Evolutionary conservation across 2,113 vertebrate species (phyloP).

Genomic region (Labrus mixtus): DNA sequence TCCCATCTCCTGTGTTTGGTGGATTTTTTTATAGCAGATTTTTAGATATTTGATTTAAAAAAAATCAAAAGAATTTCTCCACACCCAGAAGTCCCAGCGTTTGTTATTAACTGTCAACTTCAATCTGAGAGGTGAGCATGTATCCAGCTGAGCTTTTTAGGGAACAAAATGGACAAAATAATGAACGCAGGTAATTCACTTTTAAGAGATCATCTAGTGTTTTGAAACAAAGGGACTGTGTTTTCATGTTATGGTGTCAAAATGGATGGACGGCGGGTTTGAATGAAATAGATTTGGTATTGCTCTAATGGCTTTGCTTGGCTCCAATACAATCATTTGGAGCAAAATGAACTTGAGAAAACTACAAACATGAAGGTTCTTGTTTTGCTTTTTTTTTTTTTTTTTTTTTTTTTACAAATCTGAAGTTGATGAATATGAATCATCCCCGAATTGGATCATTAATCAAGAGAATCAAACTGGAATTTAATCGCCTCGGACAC

Average conservation of each 20-base stretch:
- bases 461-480: no score
- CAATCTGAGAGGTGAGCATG: neutral
- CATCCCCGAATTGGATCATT: no score
- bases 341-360: neutral
- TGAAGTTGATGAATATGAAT: no score
- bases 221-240: neutral
- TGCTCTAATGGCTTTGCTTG: no score
- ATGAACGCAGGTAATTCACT: neutral
- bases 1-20: neutral
- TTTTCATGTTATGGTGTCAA: neutral
- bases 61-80: neutral
- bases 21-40: conserved; percentile 9
- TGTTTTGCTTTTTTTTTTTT: neutral
- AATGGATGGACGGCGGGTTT: neutral
- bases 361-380: neutral
- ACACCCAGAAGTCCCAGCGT: no score
- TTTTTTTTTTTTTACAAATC: no score
- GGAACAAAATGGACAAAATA: neutral
- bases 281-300: neutral
- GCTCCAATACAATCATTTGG: neutral
- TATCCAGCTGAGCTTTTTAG: no score
- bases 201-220: neutral
- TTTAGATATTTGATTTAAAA: neutral
- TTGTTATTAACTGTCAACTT: neutral
- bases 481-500: no score